phyloP scores from a whole-genome alignment of 2,888 invertebrate species.

The Cryptops parisi region DNA sequence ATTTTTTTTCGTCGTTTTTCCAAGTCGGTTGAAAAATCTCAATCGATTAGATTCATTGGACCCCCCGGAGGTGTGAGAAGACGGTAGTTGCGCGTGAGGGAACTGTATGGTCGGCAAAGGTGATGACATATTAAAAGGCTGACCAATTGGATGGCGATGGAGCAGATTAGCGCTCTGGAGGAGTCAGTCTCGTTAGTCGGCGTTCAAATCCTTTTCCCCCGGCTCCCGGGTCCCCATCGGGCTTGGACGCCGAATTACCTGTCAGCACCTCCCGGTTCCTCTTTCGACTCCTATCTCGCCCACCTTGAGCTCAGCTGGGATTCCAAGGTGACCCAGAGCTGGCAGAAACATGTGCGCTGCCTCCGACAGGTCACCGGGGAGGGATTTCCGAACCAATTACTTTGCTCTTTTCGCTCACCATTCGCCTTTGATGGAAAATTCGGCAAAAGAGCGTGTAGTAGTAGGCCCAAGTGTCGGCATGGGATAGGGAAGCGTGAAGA shows the following conservation, averaged over 20 bases:
- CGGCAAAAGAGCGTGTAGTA: too few species aligned
- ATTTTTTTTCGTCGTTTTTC: too few species aligned
- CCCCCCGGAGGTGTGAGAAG: too few species aligned
- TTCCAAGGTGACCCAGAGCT: not conserved
- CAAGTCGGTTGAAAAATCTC: too few species aligned
- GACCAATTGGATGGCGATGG: not conserved
- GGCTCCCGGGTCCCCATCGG: not conserved
- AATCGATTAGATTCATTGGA: too few species aligned
- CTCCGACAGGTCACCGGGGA: not conserved
- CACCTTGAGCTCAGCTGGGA: not conserved
- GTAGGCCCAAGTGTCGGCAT: too few species aligned
- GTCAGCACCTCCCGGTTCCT: not conserved
- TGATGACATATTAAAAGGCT: not conserved
- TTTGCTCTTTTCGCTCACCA: too few species aligned
- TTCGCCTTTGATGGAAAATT: too few species aligned
- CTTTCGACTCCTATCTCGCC: not conserved
- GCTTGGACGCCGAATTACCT: not conserved
- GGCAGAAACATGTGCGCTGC: not conserved
- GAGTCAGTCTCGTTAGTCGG: not conserved
- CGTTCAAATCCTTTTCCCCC: not conserved
- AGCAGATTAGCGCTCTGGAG: not conserved
- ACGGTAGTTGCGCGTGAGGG: too few species aligned
- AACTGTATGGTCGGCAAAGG: not conserved
- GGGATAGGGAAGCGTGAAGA: too few species aligned
- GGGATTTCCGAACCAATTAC: not conserved